Evolutionary conservation across 2,888 invertebrate genomes (phyloP).

Genomic region (Tetragnatha montana): DNA sequence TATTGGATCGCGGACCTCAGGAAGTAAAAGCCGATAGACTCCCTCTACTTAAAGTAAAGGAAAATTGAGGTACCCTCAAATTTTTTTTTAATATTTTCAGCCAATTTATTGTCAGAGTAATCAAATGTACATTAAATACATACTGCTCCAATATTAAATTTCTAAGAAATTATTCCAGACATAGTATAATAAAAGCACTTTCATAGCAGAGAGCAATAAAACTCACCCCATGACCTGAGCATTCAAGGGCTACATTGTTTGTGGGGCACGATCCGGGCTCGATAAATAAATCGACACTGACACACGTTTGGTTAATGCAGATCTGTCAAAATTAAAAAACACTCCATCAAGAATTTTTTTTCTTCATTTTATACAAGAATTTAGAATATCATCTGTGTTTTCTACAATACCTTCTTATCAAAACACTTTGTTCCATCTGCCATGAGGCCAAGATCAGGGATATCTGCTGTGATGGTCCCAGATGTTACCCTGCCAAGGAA

Average conservation of each 20-base stretch:
- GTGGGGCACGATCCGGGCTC: constrained; percentile 92
- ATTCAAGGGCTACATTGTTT: constrained; percentile 90
- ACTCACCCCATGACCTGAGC: constrained; percentile 94
- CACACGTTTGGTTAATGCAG: constrained; percentile 95
- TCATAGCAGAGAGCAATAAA: background rate
- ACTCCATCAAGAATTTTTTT: no score
- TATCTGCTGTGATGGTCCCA: constrained; percentile 81
- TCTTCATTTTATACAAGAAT: background rate
- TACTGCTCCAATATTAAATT: no score
- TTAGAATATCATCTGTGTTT: background rate
- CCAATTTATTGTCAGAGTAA: no score
- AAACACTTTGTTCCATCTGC: constrained; percentile 96
- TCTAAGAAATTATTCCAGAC: no score
- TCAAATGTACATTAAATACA: no score
- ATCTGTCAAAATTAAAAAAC: constrained; percentile 77
- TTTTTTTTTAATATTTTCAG: no score
- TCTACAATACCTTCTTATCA: constrained; percentile 83
- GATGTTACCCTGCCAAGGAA: constrained; percentile 80
- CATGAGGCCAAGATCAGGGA: constrained; percentile 89
- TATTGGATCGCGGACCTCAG: no score
- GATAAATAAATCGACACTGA: constrained; percentile 88
- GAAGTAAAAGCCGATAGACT: no score
- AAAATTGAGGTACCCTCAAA: no score
- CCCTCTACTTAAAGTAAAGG: no score
- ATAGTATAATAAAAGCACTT: background rate